phyloP scores from a whole-genome alignment of 2,113 vertebrate genomes.

The cat (Felis catus) region DNA sequence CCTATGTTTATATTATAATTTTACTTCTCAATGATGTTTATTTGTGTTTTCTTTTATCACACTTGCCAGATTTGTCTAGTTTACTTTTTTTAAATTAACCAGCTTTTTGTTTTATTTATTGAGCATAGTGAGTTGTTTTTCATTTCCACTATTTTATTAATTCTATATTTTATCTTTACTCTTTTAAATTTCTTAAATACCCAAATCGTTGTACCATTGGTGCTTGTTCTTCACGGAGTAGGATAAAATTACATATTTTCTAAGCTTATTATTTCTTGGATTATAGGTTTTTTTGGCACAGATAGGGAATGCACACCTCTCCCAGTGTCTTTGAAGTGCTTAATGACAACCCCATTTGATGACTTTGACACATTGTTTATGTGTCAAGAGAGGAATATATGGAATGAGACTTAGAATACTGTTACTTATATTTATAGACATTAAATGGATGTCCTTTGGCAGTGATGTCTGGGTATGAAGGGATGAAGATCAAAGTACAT shows the following conservation, averaged over 20 bases:
- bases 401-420: constrained; percentile 22
- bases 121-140: neutral
- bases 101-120: neutral
- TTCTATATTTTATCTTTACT: constrained; percentile 9
- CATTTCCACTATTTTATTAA: neutral
- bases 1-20: neutral
- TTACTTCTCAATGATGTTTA: neutral
- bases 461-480: neutral
- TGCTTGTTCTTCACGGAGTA: constrained; percentile 28
- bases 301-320: constrained; percentile 11
- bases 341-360: neutral
- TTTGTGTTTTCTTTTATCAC: constrained; percentile 14
- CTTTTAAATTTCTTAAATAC: neutral
- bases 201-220: neutral
- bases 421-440: constrained; percentile 33
- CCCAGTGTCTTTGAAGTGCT: constrained; percentile 47
- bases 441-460: neutral
- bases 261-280: constrained; percentile 34
- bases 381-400: constrained; percentile 23
- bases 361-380: constrained; percentile 32
- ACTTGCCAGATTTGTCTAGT: neutral
- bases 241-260: constrained; percentile 22
- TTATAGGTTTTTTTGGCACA: neutral
- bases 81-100: neutral
- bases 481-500: constrained; percentile 16